phyloP scores from a whole-genome alignment of 2,113 vertebrate genomes.

The Perognathus longimembris region DNA sequence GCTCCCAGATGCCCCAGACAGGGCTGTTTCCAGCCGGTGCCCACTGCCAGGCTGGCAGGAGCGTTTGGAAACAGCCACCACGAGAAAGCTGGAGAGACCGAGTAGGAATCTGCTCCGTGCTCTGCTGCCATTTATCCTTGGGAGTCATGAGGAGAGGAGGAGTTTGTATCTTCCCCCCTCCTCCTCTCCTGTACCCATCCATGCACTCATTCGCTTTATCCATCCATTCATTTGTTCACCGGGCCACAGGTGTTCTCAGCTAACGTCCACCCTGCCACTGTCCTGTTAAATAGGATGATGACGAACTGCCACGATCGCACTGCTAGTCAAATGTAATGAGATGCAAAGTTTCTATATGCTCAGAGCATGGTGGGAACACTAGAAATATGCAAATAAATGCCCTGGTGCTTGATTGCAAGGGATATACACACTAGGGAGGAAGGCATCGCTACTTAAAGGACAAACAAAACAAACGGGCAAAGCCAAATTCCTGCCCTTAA shows the following conservation, averaged over 20 bases:
- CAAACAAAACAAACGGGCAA: neutral
- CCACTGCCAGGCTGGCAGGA: neutral
- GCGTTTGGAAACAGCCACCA: neutral
- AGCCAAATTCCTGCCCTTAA: neutral
- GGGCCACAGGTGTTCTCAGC: neutral
- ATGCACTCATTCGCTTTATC: neutral
- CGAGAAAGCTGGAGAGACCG: rapidly evolving
- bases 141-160: neutral
- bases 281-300: neutral
- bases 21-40: neutral
- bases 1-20: neutral
- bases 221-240: neutral
- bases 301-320: neutral
- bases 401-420: neutral
- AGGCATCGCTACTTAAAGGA: neutral
- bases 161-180: neutral
- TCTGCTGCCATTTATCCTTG: neutral
- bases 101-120: rapidly evolving
- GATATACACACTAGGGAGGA: neutral
- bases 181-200: too few relatives aligned
- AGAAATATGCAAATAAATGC: neutral
- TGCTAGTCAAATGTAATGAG: neutral
- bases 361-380: neutral
- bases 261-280: neutral
- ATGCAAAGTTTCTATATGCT: neutral